These are phyloP conservation scores for Apolygus lucorum DNA, from an alignment of 1,140 invertebrate genomes.

Conservation along the genomic window DNA sequence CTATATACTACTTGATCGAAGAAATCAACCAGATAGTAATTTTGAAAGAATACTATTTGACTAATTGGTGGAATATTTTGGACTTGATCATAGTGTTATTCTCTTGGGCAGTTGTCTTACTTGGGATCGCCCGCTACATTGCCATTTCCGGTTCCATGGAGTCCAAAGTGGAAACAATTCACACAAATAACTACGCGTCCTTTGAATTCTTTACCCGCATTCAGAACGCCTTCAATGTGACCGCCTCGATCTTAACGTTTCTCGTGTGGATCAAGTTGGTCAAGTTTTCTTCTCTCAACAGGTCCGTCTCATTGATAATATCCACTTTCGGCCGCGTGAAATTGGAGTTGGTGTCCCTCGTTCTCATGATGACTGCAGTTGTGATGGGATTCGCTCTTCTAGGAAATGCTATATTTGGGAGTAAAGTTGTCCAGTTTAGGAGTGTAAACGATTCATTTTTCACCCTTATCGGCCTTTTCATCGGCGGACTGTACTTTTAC, in stretches of 20 bases:
- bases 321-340: background rate
- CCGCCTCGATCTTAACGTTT: background rate
- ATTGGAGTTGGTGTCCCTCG: background rate
- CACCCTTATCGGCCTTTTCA: background rate
- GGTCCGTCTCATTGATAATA: background rate
- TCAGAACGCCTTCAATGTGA: background rate
- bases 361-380: background rate
- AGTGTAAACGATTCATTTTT: background rate
- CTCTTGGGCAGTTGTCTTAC: background rate
- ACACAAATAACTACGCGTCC: background rate
- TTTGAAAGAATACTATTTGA: background rate
- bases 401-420: background rate
- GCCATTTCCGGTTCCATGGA: background rate
- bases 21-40: background rate
- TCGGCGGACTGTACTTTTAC: background rate
- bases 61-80: background rate
- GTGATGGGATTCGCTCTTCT: background rate
- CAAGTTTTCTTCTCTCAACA: background rate
- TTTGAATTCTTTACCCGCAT: background rate
- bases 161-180: background rate
- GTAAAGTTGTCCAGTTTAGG: background rate
- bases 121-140: background rate
- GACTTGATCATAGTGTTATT: background rate
- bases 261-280: background rate
- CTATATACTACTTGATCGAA: background rate